Base-by-base conservation (phyloP, 2,888 invertebrate genomes). In the Xanthia togata region DNA sequence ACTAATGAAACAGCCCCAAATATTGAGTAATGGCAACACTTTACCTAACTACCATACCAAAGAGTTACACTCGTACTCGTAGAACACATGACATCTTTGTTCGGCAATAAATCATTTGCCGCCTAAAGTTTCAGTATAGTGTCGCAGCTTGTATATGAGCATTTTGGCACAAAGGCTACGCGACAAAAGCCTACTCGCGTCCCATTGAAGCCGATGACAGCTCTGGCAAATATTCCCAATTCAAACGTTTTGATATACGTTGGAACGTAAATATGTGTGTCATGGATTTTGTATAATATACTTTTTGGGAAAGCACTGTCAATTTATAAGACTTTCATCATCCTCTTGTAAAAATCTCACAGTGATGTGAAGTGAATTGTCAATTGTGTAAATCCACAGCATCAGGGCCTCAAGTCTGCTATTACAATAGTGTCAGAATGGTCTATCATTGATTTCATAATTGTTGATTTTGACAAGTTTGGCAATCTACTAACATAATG, bases 81-180 rank as follows among this genome's bases (percentile, higher is more conserved):
- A 76, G 64, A 73, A 85, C 87, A 73, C 63, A 62, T 72, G 63
- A 80, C 81, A 75, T 79, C 74, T 79, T 83, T 81, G 78, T 80
- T 73, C 50, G 60, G 79, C 78, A 87, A 89, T 87, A 89, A 89
- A 87, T 87, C 89, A 89, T 89, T 83, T 79, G 71, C 75, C 72
- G 76, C 65, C 77, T 88, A 81, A 84, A 78, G 57, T 87, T 78
- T 82, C 83, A 82, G 60, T 68, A 44, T 83, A 70, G 76, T 82
- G 81, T 70, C 77, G 75, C 59, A 57, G 57, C 64, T 70, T 87
- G 79, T 87, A 81, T 85, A 81, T 73, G 70, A 86, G 76, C 78
- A 79, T 89, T 88, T 85, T 64, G 73, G 77, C 75, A 88, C 89
- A 89, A 87, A 83, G 78, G 84, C 78, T 35, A 26, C 70, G 53